phyloP scores from a whole-genome alignment of 2,888 invertebrate genomes.

The Nemoura dubitans region DNA sequence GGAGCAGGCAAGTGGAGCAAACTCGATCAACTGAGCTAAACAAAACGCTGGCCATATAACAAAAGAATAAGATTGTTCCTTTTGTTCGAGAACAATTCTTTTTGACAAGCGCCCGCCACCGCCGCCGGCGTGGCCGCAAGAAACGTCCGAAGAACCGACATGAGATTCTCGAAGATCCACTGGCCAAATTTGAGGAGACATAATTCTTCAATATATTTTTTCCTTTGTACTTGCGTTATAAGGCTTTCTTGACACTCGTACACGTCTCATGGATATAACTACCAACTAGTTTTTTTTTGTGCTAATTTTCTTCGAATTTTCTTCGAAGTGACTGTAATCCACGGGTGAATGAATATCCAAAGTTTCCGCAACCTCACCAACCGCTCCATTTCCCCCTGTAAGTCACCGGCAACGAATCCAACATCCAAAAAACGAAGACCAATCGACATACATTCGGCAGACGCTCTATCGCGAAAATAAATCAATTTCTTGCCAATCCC shows the following conservation, averaged over 20 bases:
- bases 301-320: neutral
- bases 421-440: neutral
- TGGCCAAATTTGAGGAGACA: neutral
- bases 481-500: constrained; percentile 9
- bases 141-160: neutral
- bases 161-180: neutral
- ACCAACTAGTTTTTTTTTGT: neutral
- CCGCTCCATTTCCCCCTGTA: neutral
- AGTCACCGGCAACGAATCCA: neutral
- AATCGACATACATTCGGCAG: neutral
- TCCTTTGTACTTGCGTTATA: neutral
- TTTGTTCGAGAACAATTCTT: constrained; percentile 31
- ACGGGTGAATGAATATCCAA: neutral
- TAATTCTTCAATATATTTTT: neutral
- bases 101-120: constrained; percentile 9
- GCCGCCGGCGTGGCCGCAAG: neutral
- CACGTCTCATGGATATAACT: neutral
- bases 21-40: constrained; percentile 33
- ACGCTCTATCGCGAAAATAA: constrained; percentile 28
- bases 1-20: neutral
- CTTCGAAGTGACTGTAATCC: neutral
- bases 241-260: neutral
- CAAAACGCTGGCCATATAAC: neutral
- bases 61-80: constrained; percentile 25
- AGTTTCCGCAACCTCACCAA: neutral